Evolutionary conservation across 2,797 vertebrate species (phyloP).

Genomic region (Merluccius polli): DNA sequence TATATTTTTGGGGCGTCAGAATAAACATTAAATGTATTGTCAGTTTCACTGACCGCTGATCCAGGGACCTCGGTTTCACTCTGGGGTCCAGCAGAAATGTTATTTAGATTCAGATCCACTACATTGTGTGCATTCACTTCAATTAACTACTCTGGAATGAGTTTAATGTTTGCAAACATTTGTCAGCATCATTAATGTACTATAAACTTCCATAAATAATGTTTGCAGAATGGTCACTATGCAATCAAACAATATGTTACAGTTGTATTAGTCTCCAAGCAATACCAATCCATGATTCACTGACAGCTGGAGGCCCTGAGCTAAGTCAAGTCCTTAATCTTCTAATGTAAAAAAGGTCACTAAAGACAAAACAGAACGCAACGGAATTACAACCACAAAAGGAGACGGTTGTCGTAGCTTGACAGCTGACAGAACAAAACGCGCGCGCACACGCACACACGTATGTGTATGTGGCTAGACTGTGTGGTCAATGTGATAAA

Average conservation of each 20-base stretch:
- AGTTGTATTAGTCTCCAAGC: neutral
- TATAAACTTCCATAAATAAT: neutral
- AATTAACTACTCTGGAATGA: neutral
- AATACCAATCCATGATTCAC: neutral
- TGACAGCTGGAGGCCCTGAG: neutral
- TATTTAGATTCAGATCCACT: neutral
- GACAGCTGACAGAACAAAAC: conserved; percentile 12
- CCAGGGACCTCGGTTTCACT: neutral
- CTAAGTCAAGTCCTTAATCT: neutral
- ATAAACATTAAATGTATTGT: neutral
- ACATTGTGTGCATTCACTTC: neutral
- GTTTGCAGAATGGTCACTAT: neutral
- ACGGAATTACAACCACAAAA: neutral
- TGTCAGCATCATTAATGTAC: neutral
- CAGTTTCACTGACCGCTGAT: neutral
- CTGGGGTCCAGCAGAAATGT: neutral
- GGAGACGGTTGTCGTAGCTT: neutral
- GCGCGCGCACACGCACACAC: neutral
- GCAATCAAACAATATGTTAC: neutral
- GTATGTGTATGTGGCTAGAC: no score
- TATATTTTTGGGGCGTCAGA: neutral
- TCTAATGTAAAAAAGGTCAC: neutral
- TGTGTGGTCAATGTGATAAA: no score
- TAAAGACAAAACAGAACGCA: neutral
- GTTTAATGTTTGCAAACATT: neutral